These are phyloP conservation scores for Mechanitis mazaeus DNA, from an alignment of 2,888 invertebrate species.

Conservation along the genomic window DNA sequence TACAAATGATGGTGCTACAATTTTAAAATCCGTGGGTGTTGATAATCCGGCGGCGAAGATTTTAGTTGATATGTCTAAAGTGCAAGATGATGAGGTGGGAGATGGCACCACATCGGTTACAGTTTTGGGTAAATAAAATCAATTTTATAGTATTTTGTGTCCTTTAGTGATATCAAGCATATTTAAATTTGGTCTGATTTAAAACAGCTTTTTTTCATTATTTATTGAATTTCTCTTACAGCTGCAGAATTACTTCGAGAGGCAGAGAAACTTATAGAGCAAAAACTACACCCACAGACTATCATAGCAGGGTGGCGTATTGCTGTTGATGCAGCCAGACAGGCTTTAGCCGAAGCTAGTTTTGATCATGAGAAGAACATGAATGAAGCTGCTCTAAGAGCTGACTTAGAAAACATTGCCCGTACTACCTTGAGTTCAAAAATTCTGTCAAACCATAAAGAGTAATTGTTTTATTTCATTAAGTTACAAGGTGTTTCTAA, in stretches of 20 bases:
- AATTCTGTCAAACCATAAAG: slow-evolving; percentile 97
- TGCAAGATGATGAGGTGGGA: slow-evolving; percentile 99
- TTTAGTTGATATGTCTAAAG: slow-evolving; percentile 98
- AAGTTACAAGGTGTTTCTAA: not conserved
- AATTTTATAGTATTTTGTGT: not conserved
- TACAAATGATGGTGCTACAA: slow-evolving; percentile 99
- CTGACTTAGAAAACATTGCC: slow-evolving; percentile 97
- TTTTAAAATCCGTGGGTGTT: slow-evolving; percentile 95
- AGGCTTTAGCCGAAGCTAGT: slow-evolving; percentile 87
- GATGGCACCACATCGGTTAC: slow-evolving; percentile 99
- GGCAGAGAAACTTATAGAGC: slow-evolving; percentile 94
- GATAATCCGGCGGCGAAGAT: slow-evolving; percentile 99
- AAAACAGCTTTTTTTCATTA: too few species aligned
- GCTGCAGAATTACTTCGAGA: slow-evolving; percentile 96
- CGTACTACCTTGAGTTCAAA: slow-evolving; percentile 98
- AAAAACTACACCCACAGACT: slow-evolving; percentile 98
- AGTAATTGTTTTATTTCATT: slow-evolving; percentile 56
- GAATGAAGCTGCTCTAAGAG: slow-evolving; percentile 85
- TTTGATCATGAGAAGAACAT: slow-evolving; percentile 84
- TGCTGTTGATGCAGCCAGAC: slow-evolving; percentile 88
- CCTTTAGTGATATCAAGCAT: not conserved
- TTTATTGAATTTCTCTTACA: slow-evolving; percentile 31
- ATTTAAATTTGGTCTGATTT: too few species aligned
- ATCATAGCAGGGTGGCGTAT: slow-evolving; percentile 97
- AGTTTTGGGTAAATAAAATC: slow-evolving; percentile 80